These are phyloP conservation scores for Enhydra lutris DNA, from an alignment of 2,113 vertebrate genomes.

Conservation along the genomic window DNA sequence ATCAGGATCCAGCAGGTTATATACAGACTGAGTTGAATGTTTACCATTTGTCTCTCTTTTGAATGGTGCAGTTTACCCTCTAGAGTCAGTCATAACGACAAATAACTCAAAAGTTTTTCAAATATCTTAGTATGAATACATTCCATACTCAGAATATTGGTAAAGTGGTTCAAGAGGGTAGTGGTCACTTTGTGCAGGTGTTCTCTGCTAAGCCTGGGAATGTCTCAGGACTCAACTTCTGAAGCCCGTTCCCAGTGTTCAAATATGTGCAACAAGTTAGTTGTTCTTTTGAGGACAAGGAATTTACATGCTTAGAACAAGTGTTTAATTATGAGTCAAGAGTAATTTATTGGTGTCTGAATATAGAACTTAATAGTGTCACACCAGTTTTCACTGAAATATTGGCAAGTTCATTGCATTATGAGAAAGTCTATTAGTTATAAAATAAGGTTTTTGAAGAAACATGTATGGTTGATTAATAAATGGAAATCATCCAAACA, in stretches of 20 bases:
- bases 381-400: constrained; percentile 55
- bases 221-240: background rate
- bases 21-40: background rate
- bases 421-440: constrained; percentile 31
- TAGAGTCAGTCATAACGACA: background rate
- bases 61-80: background rate
- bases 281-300: background rate
- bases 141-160: background rate
- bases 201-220: background rate
- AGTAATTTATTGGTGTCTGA: constrained; percentile 18
- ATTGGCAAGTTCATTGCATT: background rate
- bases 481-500: background rate
- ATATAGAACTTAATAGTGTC: constrained; percentile 17
- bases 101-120: background rate
- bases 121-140: background rate
- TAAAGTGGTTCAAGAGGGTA: background rate
- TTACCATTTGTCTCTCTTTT: background rate
- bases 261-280: background rate
- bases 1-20: background rate
- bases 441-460: constrained; percentile 24
- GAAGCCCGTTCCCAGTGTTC: background rate
- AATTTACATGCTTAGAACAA: constrained; percentile 36
- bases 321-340: constrained; percentile 48
- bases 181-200: background rate
- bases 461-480: constrained; percentile 9